These are phyloP conservation scores for Leistus spinibarbis DNA, from an alignment of 2,888 invertebrate species.

Conservation along the genomic window DNA sequence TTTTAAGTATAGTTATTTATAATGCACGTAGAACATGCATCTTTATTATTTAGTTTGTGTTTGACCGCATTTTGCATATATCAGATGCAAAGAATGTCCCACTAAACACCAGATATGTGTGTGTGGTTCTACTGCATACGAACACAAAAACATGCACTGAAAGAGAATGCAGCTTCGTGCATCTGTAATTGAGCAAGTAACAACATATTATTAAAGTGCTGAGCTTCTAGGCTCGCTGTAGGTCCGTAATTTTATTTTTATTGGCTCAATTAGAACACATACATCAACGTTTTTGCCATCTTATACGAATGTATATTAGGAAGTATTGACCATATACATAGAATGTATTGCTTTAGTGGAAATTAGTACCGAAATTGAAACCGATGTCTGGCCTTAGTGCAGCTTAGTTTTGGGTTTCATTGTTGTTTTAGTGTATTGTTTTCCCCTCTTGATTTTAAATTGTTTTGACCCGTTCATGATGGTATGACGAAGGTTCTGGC, in stretches of 20 bases:
- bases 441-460: slow-evolving; percentile 33
- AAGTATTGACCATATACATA: too few relatives aligned
- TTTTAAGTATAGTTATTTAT: neutral
- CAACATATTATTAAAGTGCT: neutral
- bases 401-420: neutral
- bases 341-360: too few relatives aligned
- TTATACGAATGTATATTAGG: too few relatives aligned
- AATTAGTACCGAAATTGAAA: too few relatives aligned
- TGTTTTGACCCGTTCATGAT: slow-evolving; percentile 31
- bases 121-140: neutral
- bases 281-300: neutral
- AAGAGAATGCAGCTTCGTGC: neutral
- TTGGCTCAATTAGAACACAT: neutral
- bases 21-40: neutral
- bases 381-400: neutral
- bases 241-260: neutral
- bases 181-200: neutral
- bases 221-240: neutral
- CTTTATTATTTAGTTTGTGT: slow-evolving; percentile 1
- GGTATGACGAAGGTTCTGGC: neutral
- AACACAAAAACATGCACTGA: neutral
- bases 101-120: slow-evolving; percentile 3
- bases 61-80: slow-evolving; percentile 29
- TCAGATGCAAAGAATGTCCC: neutral
- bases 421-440: neutral